Base-by-base conservation (phyloP, 2,797 vertebrate genomes). In the Amblyraja radiata region DNA sequence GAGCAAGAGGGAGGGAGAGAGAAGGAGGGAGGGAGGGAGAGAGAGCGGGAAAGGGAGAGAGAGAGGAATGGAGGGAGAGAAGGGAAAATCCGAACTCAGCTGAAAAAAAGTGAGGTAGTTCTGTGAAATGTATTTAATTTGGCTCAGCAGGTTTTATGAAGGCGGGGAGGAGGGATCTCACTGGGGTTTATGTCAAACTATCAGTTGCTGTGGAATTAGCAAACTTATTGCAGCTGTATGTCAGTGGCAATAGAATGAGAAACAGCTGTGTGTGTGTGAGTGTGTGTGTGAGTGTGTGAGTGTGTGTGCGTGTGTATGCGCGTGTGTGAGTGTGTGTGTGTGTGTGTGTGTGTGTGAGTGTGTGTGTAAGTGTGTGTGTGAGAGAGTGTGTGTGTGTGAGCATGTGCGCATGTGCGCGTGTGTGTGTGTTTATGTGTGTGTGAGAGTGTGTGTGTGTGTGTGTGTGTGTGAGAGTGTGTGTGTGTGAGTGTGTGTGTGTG, bases 111-210 rank as follows among this genome's bases (percentile, higher is more conserved):
- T 8, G 16, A 36, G 61, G 61, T 68, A 65, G 84, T 88, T 88
- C 84, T 88, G 61, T 68, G 84, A 68, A 88, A 88, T 91, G 39
- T 73, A 71, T 71, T 91, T 39, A 73, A 23, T 46, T 39, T 91
- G 90, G 39, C 32, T 25, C 23, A 54, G 90, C 54, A 68, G 7
- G 1, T 74, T 14, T 74, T 32, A 23, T 91, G 68, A 71, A 21
- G 36, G 39, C 9, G 21, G 65, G 63, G 88, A 71, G 90, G 61
- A 68, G 61, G n/a, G 6, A 36, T n/a, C 9, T 36, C 83, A 2
- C 14, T 88, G 80, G 58, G 23, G 84, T 18, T 88, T 68, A 21
- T 10, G 7, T 63, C 84, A 65, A n/a, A 68, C 36, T 68, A 36
- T 32, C n/a, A 65, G 84, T 7, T 54, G n/a, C 16, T 88, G 21